Base-by-base conservation (phyloP, 92 coral and sea anemone species). In the Ricordea florida region DNA sequence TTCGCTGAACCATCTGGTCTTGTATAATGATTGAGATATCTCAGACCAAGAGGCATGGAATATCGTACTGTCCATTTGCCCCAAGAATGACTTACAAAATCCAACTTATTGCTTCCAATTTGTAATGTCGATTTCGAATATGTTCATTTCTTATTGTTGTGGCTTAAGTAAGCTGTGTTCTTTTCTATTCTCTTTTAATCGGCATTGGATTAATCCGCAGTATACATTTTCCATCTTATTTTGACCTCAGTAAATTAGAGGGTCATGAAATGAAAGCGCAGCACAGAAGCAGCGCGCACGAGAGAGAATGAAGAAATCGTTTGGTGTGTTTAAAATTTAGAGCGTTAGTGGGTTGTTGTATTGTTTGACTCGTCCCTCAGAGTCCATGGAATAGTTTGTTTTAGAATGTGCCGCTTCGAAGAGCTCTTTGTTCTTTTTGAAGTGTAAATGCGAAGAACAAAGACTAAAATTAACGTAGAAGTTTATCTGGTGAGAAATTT, bases 211-310 rank as follows among this genome's bases (percentile, higher is more conserved):
- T n/a, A 70, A 70, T 70, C 77, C 65, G 30, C 33, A 57, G 61
- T 68, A 72, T 77, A 62, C 79, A 68, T 83, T 75, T 77, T 76
- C 76, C 69, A 69, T 84, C 76, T 58, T 51, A 42, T 62, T 65
- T 16, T 84, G 84, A 84, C 89, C 89, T 67, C 79, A 51, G 76
- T 58, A 84, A 84, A 84, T 84, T 84, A 84, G 69, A 41, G 62
- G 89, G 89, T 84, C 89, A 84, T 35, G 47, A 47, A 21, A 72
- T 8, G 44, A n/a, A 37, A n/a, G 37, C 18, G 57, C 4, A 31
- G 36, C 46, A n/a, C 67, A 74, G 60, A 58, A 25, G 47, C 22
- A 31, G 4, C 20, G 45, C 57, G 17, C 41, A 70, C 53, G 29
- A 18, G 65, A 69, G 55, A 16, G 21, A 20, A 16, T 27, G 22